These are phyloP conservation scores for Mugil cephalus DNA, from an alignment of 2,113 vertebrate species.

Conservation along the genomic window DNA sequence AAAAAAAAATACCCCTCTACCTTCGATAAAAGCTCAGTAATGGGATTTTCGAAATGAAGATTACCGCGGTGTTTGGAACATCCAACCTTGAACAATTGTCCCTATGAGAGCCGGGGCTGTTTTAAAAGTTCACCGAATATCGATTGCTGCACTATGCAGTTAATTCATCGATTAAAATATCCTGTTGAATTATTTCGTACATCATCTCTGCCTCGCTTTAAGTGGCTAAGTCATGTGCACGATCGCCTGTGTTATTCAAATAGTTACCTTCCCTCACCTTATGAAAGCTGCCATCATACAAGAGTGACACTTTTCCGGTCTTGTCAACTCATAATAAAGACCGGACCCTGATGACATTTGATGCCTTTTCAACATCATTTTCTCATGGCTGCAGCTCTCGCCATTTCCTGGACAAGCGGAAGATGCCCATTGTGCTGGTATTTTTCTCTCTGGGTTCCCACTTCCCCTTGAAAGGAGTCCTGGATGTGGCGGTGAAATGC, in stretches of 20 bases:
- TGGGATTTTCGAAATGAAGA: no score
- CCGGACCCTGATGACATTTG: constrained; percentile 21
- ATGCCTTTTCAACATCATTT: constrained; percentile 27
- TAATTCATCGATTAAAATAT: background rate
- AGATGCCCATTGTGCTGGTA: constrained; percentile 23
- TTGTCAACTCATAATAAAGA: constrained; percentile 33
- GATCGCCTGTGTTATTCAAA: no score
- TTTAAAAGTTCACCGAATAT: background rate
- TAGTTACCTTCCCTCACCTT: background rate
- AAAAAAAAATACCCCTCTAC: no score
- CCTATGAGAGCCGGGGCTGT: no score
- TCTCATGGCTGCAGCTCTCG: background rate
- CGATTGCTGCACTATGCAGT: background rate
- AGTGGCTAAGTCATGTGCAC: no score
- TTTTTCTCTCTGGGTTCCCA: constrained; percentile 43
- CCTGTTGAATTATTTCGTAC: no score
- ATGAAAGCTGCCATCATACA: background rate
- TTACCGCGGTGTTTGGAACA: no score
- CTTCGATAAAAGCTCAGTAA: no score
- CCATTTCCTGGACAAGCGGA: background rate
- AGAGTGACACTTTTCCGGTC: background rate
- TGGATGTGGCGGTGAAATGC: constrained; percentile 41
- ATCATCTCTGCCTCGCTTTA: no score
- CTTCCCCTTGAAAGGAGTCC: constrained; percentile 25
- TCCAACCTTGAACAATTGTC: background rate